phyloP scores from a whole-genome alignment of 2,888 invertebrate genomes.

The Scaptomyza polygonia region DNA sequence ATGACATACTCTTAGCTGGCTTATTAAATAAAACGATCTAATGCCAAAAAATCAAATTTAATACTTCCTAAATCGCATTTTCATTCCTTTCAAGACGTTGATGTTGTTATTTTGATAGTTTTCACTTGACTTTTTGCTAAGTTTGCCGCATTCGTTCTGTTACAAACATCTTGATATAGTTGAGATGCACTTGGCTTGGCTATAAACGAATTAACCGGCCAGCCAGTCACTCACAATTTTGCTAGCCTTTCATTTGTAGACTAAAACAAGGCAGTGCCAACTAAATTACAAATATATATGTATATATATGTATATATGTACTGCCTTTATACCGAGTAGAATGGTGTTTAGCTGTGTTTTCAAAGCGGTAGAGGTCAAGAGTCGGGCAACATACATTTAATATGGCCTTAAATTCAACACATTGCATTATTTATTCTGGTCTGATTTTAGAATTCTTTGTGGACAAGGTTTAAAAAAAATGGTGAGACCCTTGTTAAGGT shows the following conservation, averaged over 20 bases:
- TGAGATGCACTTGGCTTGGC: background rate
- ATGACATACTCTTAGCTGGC: slow-evolving; percentile 28
- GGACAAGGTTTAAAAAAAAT: slow-evolving; percentile 1
- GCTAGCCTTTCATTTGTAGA: slow-evolving; percentile 56
- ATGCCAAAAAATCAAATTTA: background rate
- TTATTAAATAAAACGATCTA: slow-evolving; percentile 3
- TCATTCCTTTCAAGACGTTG: background rate
- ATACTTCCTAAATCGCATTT: background rate
- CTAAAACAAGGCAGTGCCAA: slow-evolving; percentile 37
- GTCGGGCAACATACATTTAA: slow-evolving; percentile 10
- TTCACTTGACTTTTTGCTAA: background rate
- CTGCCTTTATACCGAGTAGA: background rate
- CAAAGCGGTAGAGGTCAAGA: slow-evolving; percentile 44
- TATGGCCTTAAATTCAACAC: slow-evolving; percentile 28
- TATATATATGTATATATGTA: slow-evolving; percentile 4
- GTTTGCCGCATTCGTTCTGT: background rate
- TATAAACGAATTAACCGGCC: slow-evolving; percentile 28
- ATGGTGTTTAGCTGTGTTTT: slow-evolving; percentile 19
- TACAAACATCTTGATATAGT: slow-evolving; percentile 13
- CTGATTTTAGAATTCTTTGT: slow-evolving; percentile 27
- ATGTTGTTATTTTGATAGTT: background rate
- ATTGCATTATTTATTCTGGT: slow-evolving; percentile 24
- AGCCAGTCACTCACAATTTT: slow-evolving; percentile 48
- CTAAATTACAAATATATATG: slow-evolving; percentile 41
- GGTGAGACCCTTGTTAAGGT: background rate